Percentiles rank a stretch among this genome's conserved stretches.
phyloP scores from a whole-genome alignment of 2,888 invertebrate species.

The Amitus sp. region DNA sequence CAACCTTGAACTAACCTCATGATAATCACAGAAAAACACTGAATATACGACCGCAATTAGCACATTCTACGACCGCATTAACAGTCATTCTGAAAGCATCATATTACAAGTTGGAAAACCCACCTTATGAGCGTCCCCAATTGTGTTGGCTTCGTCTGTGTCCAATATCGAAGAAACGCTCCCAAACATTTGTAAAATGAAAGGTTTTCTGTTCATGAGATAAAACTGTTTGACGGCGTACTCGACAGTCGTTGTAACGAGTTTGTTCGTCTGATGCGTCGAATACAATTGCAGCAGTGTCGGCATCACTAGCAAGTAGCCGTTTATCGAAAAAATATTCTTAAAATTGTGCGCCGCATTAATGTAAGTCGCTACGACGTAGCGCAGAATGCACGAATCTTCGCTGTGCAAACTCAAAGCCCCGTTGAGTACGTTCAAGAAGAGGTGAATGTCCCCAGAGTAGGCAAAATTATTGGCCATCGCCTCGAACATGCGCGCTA shows the following conservation, averaged over 20 bases:
- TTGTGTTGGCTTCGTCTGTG: conserved; percentile 86
- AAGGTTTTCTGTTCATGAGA: conserved; percentile 96
- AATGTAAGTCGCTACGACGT: conserved; percentile 96
- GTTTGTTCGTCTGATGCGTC: conserved; percentile 95
- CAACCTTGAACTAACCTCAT: too few relatives aligned
- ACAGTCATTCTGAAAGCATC: too few relatives aligned
- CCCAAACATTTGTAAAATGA: conserved; percentile 99
- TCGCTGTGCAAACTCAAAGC: conserved; percentile 96
- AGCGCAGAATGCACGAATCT: conserved; percentile 93
- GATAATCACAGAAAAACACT: too few relatives aligned
- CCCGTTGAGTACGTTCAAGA: conserved; percentile 97
- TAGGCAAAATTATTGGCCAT: conserved; percentile 98
- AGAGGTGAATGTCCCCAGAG: conserved; percentile 96
- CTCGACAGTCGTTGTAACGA: conserved; percentile 95
- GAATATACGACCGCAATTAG: too few relatives aligned
- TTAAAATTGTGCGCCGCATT: conserved; percentile 98
- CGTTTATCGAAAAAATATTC: conserved; percentile 97
- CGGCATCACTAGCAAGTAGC: conserved; percentile 97
- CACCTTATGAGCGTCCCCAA: conserved; percentile 93
- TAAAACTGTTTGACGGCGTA: conserved; percentile 99
- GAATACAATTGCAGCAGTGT: conserved; percentile 96
- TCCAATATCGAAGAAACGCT: conserved; percentile 96
- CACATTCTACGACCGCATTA: too few relatives aligned
- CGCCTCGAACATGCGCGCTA: conserved; percentile 96
- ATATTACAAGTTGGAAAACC: too few relatives aligned